Base-by-base conservation (phyloP, 2,797 vertebrate genomes). In the Melanotaenia boesemani region DNA sequence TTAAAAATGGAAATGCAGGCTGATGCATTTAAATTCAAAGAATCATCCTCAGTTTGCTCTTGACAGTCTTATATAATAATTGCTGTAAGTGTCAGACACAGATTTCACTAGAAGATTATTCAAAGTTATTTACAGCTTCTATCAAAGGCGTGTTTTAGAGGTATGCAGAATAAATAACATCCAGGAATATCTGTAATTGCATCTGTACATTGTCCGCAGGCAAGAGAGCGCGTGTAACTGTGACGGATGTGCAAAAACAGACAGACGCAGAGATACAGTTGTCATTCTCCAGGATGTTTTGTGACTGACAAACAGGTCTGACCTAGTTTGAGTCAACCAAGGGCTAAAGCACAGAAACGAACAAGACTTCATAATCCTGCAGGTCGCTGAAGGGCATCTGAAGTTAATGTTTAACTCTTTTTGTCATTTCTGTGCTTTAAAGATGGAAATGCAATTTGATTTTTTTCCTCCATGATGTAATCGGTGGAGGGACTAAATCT, bases 181-280 rank as follows among this genome's bases (percentile, higher is more conserved):
- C 79, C 83, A 80, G 77, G 80, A 89, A 85, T 91, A 91, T 92
- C 90, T 91, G 82, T 90, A 90, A 91, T 91, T 91, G 82, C 87
- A 93, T 91, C 89, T 86, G 86, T 80, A 74, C 76, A 69, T 63
- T 84, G 86, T 90, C 88, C 67, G 65, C 80, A 5, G 86, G 90
- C 84, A 4, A 74, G 59, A 36, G 67, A 65, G 61, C 12, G 68
- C 16, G 72, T 30, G 81, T 12, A 74, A 52, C 66, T 68, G 77
- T 71, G 77, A 67, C 61, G 37, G 79, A 76, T 80, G 54, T 85
- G 79, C 69, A 80, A 73, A 56, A 61, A 58, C 76, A 82, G 75
- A 55, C 78, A 83, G 77, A 76, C 75, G 34, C 60, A 20, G 52
- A 82, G 85, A 90, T 84, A 82, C 76, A 88, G 86, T 88, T 81